phyloP scores from a whole-genome alignment of 2,888 invertebrate genomes.

The Invenusta paracnida region DNA sequence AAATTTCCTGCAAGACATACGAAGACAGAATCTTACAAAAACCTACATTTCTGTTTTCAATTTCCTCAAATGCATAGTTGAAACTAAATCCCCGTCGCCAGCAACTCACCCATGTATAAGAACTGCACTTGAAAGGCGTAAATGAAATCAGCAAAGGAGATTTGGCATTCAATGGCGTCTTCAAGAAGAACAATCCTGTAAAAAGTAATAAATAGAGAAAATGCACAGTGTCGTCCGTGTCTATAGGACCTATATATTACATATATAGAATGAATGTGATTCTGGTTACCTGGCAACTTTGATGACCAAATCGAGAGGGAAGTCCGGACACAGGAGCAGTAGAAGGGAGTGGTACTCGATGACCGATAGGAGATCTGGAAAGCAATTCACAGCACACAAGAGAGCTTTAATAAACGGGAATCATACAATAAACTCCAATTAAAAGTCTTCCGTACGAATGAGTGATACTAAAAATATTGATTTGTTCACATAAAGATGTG shows the following conservation, averaged over 20 bases:
- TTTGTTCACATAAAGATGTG: too few relatives aligned
- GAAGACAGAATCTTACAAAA: background rate
- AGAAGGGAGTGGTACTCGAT: conserved; percentile 58
- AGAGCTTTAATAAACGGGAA: too few relatives aligned
- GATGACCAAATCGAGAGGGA: conserved; percentile 57
- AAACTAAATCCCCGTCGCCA: too few relatives aligned
- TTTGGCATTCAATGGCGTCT: background rate
- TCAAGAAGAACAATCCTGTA: background rate
- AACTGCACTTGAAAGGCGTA: background rate
- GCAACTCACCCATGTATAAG: background rate
- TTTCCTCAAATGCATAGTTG: too few relatives aligned
- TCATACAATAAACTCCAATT: too few relatives aligned
- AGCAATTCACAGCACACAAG: too few relatives aligned
- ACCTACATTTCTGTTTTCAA: background rate
- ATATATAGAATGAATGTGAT: background rate
- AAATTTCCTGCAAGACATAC: background rate
- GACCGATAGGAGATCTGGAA: conserved; percentile 56
- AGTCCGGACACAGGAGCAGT: conserved; percentile 57
- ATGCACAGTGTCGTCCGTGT: too few relatives aligned
- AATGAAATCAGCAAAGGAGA: background rate
- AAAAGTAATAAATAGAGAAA: too few relatives aligned
- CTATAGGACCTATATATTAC: too few relatives aligned
- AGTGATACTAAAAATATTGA: too few relatives aligned
- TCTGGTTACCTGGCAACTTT: conserved; percentile 58
- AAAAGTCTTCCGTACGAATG: too few relatives aligned